Percentiles rank a stretch among this genome's conserved stretches.
These are phyloP conservation scores for Pteria penguin DNA, from an alignment of 2,888 invertebrate species.

Conservation along the genomic window DNA sequence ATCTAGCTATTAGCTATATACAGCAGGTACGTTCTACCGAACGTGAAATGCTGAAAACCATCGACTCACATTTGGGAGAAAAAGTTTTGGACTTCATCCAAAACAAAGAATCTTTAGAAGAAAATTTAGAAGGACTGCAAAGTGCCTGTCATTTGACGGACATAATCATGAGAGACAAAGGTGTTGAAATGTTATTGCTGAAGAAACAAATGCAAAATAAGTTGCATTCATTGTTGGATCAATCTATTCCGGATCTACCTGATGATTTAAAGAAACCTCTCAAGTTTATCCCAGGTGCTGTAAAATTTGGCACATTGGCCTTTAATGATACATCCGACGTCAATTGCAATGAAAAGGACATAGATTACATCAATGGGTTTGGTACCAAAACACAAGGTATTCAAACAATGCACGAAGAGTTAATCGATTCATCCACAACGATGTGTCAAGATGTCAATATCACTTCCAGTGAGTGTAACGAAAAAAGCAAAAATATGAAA, in stretches of 20 bases:
- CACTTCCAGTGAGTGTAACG: neutral
- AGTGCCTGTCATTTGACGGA: conserved; percentile 75
- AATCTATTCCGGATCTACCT: conserved; percentile 62
- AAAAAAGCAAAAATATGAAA: neutral
- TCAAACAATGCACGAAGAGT: neutral
- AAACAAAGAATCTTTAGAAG: conserved; percentile 71
- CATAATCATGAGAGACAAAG: conserved; percentile 76
- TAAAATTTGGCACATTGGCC: conserved; percentile 67
- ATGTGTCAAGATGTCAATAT: neutral
- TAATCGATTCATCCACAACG: neutral
- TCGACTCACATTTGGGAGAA: conserved; percentile 72
- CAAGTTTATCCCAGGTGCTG: conserved; percentile 73
- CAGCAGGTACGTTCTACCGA: conserved; percentile 71
- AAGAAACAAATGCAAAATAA: conserved; percentile 77
- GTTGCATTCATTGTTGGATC: conserved; percentile 69
- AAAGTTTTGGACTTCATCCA: conserved; percentile 71
- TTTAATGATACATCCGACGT: conserved; percentile 24
- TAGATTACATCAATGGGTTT: neutral
- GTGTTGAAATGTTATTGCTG: conserved; percentile 77
- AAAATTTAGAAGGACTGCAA: conserved; percentile 72
- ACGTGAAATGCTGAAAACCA: conserved; percentile 70
- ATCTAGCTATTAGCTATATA: conserved; percentile 75
- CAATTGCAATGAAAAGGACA: conserved; percentile 17
- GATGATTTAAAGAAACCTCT: conserved; percentile 61
- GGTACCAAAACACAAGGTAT: neutral